Base-by-base conservation (phyloP, 2,113 vertebrate species). In the Riparia riparia region DNA sequence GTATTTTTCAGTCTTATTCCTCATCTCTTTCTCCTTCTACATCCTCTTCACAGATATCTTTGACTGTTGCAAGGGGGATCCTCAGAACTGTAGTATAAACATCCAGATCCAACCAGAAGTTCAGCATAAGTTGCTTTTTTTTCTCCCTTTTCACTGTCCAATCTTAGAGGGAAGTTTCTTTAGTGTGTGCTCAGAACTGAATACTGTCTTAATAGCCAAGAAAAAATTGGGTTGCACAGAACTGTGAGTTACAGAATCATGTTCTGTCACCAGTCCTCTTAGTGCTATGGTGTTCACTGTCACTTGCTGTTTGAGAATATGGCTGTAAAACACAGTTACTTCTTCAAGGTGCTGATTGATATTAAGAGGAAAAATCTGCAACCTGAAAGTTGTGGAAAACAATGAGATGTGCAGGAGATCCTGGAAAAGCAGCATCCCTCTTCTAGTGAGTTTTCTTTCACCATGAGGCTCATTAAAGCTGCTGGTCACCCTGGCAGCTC, bases 171-270 rank as follows among this genome's bases (percentile, higher is more conserved):
- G 63, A 81, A 18, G 6, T 26, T 32, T 61, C 22, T 53, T 42
- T 5, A 64, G 2, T 12, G 12, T 39, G 25, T 2, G 1, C 10
- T 78, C 8, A 65, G 29, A 73, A 37, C 3, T 5, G 0, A 65
- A 19, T n/a, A 49, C 16, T 54, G 1, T 4, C 32, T 34, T 45
- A 44, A 20, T 9, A 86, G 29, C 3, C 6, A 60, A 81, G 29
- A 51, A 87, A 72, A 56, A 2, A 4, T 22, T 29, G 8, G 14
- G 24, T n/a, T 80, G 58, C 8, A 34, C 13, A 39, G 32, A 41
- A 78, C 10, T 44, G 39, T 10, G 34, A 65, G 44, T 66, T 73
- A 51, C 17, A 63, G 24, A 8, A 12, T 12, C 24, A 8, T 12
- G 6, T 37, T 64, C 26, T 82, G 22, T 13, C 58, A 42, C 6